Evolutionary conservation across 1,140 invertebrate species (phyloP).

Genomic region (Meloidogyne chitwoodi): DNA sequence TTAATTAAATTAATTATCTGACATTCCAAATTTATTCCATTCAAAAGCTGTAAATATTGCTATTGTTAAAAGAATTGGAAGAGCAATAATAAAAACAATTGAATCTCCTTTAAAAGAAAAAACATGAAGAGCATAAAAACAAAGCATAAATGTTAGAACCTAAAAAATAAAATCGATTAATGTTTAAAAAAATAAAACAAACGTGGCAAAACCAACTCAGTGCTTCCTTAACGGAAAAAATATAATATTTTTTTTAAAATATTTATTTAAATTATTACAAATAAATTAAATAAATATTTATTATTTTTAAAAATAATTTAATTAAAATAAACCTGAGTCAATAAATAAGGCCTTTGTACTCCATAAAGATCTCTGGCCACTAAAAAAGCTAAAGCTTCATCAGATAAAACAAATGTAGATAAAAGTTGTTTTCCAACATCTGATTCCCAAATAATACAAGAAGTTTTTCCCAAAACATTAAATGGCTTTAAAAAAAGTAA

Average conservation of each 20-base stretch:
- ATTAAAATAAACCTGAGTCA: background rate
- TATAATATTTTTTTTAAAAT: too few relatives aligned
- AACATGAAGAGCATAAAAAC: conserved; percentile 1
- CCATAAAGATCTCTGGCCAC: conserved; percentile 15
- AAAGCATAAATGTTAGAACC: background rate
- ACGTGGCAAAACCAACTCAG: conserved; percentile 1
- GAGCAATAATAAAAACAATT: background rate
- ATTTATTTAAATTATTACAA: too few relatives aligned
- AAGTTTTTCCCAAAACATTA: conserved; percentile 21
- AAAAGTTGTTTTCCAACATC: conserved; percentile 13
- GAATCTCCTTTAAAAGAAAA: background rate
- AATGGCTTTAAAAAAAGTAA: conserved; percentile 13
- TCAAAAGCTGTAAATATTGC: background rate
- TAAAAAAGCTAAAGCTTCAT: conserved; percentile 14
- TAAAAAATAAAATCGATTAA: background rate
- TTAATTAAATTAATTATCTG: background rate
- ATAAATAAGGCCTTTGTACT: background rate
- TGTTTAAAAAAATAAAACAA: background rate
- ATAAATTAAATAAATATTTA: too few relatives aligned
- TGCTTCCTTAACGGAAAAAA: background rate
- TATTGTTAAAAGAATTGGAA: background rate
- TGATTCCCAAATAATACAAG: conserved; percentile 28
- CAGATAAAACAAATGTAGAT: conserved; percentile 24
- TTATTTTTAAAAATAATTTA: too few relatives aligned
- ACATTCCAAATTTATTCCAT: conserved; percentile 12